Base-by-base conservation (phyloP, 1,140 invertebrate species). In the Teleogryllus occipitalis region DNA sequence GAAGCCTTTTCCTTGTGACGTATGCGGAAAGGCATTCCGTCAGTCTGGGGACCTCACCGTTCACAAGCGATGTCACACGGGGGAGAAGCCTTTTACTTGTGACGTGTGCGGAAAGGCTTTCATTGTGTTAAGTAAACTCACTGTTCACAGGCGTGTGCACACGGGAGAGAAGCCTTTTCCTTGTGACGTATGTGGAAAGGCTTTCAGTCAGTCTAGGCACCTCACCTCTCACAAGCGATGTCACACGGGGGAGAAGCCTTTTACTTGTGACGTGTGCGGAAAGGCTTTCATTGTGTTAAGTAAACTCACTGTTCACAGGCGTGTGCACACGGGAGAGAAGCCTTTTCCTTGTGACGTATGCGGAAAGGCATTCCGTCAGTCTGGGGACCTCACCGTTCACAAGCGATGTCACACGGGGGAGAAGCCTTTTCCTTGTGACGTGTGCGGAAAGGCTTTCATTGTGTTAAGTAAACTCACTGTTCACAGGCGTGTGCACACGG, bases 11-110 rank as follows among this genome's bases (percentile, higher is more conserved):
- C 80, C 82, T 73, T 89, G 88, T 81, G 78, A 81, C 0, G 83
- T 85, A 73, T 89, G 88, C 80, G 82, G 82, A 4, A 87, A 87
- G 10, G 80, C 82, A 21, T 89, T 87, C 80, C 83, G 87, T 22
- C 73, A 49, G n/a, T 74, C 74, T 46, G 73, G 79, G 46, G 78
- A 80, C 21, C 65, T 82, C n/a, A 78, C 79, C 75, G 72, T 75
- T 6, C 87, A 89, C 80, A 81, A 86, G 39, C 82, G 87, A 75
- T 87, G 87, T 47, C 88, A 90, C 83, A 87, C 85, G 78, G 90
- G 89, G 12, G 87, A 83, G 49, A 82, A 80, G n/a, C 82, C 83
- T n/a, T 82, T 78, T 77, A 46, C 21, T 14, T 83, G 83, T 74
- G 81, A 79, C 5, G 75, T 82, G 12, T 84, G 83, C 80, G 80